Evolutionary conservation across 2,888 invertebrate species (phyloP).

Genomic region (Entomobrya proxima): DNA sequence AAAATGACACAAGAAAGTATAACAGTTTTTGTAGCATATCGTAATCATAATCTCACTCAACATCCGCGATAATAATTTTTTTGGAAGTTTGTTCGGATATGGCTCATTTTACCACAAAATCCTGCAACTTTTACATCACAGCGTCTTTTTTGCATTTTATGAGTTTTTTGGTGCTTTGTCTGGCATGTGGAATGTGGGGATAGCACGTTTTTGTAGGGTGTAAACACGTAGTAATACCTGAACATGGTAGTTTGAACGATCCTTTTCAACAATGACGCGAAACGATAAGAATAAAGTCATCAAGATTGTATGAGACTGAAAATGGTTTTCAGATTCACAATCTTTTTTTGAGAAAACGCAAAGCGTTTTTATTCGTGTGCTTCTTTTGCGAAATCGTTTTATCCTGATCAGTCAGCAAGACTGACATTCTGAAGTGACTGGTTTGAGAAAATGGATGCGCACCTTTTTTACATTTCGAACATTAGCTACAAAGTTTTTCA

Average conservation of each 20-base stretch:
- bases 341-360: slow-evolving; percentile 22
- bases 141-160: not conserved
- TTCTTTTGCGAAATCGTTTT: slow-evolving; percentile 43
- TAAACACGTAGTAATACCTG: too few species aligned
- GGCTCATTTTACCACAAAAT: slow-evolving; percentile 37
- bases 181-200: too few species aligned
- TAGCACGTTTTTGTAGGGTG: too few species aligned
- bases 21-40: too few species aligned
- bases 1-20: too few species aligned
- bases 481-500: not conserved
- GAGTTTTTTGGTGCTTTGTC: too few species aligned
- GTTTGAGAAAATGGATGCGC: slow-evolving; percentile 37
- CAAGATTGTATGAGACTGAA: slow-evolving; percentile 29
- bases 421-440: slow-evolving; percentile 40
- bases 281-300: slow-evolving; percentile 17
- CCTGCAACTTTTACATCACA: not conserved
- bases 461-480: slow-evolving; percentile 35
- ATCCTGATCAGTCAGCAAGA: slow-evolving; percentile 48
- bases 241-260: not conserved
- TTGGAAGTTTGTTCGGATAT: slow-evolving; percentile 25
- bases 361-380: slow-evolving; percentile 12
- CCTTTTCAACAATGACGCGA: not conserved
- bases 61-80: not conserved
- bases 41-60: slow-evolving; percentile 16
- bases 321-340: slow-evolving; percentile 11